These are phyloP conservation scores for Mesaphorura yosii DNA, from an alignment of 1,140 invertebrate species.

Conservation along the genomic window DNA sequence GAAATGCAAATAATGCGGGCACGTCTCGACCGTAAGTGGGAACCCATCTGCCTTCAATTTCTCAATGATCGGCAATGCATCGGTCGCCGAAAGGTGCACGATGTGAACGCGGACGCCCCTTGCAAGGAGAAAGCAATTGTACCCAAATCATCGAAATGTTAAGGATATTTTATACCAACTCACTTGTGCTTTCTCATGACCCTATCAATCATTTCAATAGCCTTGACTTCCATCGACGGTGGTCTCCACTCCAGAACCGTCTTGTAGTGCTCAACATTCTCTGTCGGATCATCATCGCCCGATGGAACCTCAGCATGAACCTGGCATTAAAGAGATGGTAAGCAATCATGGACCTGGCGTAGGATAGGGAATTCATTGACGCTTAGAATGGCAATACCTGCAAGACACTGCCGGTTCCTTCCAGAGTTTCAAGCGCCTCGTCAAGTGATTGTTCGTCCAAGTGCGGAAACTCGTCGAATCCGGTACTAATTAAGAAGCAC, in stretches of 20 bases:
- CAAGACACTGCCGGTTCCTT: constrained; percentile 45
- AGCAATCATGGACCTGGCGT: neutral
- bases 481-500: constrained; percentile 56
- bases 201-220: constrained; percentile 47
- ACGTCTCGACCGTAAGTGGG: constrained; percentile 53
- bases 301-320: constrained; percentile 53
- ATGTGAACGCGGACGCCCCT: constrained; percentile 46
- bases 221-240: constrained; percentile 51
- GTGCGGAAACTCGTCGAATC: constrained; percentile 52
- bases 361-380: neutral
- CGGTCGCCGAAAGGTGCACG: constrained; percentile 53
- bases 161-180: constrained; percentile 40
- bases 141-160: no score
- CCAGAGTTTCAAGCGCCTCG: constrained; percentile 42
- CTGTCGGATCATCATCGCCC: constrained; percentile 32
- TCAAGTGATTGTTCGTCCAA: constrained; percentile 45
- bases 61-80: constrained; percentile 41
- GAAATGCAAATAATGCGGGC: constrained; percentile 55
- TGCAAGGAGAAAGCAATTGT: neutral
- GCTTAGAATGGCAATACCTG: constrained; percentile 47
- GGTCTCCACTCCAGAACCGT: constrained; percentile 53
- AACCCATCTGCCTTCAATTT: constrained; percentile 38
- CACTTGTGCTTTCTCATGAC: constrained; percentile 41
- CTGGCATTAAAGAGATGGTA: constrained; percentile 36
- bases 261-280: constrained; percentile 42